These are phyloP conservation scores for roundworm (Caenorhabditis elegans) DNA, from an alignment of 1,140 invertebrate species.

Conservation along the genomic window WBcel235 BX284603.4:2617001-2617500, in stretches of 20 bases:
- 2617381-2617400: too few relatives aligned
- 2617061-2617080: constrained; percentile 68
- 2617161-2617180: constrained; percentile 83
- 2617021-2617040: constrained; percentile 76
- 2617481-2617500: too few relatives aligned
- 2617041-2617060: constrained; percentile 70
- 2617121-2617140: constrained; percentile 75
- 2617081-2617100: constrained; percentile 76
- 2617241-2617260: constrained; percentile 73
- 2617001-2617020: constrained; percentile 73
- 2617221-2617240: constrained; percentile 79
- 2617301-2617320: neutral
- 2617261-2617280: too few relatives aligned
- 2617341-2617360: neutral
- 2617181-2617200: constrained; percentile 80
- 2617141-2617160: constrained; percentile 82
- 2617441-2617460: too few relatives aligned
- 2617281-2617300: too few relatives aligned
- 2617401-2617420: too few relatives aligned
- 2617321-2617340: neutral
- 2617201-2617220: constrained; percentile 80
- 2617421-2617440: too few relatives aligned
- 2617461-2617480: too few relatives aligned
- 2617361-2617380: too few relatives aligned
- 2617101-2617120: constrained; percentile 74